These are phyloP conservation scores for Dermatophagoides farinae DNA, from an alignment of 1,140 invertebrate genomes.

Conservation along the genomic window DNA sequence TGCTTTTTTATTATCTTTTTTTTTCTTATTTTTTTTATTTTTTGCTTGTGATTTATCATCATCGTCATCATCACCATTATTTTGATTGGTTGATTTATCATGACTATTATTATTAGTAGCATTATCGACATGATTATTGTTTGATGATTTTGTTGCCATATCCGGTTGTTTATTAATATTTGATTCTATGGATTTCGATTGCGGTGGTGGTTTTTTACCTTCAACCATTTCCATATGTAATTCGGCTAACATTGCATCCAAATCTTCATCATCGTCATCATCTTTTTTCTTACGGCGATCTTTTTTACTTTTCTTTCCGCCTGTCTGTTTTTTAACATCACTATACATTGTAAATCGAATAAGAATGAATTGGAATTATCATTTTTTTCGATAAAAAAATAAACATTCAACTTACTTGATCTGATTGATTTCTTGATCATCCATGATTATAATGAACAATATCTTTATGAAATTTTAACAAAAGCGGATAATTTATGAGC, in stretches of 20 bases:
- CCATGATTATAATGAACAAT: not conserved
- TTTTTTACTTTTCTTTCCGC: not conserved
- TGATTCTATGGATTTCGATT: not conserved
- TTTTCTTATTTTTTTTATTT: not conserved
- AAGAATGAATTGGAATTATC: not conserved
- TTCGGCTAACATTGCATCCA: not conserved
- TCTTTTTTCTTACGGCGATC: not conserved
- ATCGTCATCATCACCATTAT: not conserved
- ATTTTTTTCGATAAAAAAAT: too few species aligned
- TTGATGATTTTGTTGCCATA: not conserved
- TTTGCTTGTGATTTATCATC: not conserved
- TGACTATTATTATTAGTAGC: constrained; percentile 21
- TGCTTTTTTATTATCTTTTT: not conserved
- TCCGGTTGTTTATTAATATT: not conserved
- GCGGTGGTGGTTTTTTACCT: not conserved
- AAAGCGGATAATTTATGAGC: too few species aligned
- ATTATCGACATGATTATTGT: constrained; percentile 18
- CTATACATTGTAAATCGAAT: not conserved
- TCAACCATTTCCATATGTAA: not conserved
- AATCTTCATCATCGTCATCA: not conserved
- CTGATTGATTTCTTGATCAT: not conserved
- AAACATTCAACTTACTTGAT: not conserved
- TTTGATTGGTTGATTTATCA: constrained; percentile 8
- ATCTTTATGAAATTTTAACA: too few species aligned
- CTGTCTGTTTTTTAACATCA: not conserved